Evolutionary conservation across 2,888 invertebrate genomes (phyloP).

Genomic region (Caenorhabditis zanzibari): DNA sequence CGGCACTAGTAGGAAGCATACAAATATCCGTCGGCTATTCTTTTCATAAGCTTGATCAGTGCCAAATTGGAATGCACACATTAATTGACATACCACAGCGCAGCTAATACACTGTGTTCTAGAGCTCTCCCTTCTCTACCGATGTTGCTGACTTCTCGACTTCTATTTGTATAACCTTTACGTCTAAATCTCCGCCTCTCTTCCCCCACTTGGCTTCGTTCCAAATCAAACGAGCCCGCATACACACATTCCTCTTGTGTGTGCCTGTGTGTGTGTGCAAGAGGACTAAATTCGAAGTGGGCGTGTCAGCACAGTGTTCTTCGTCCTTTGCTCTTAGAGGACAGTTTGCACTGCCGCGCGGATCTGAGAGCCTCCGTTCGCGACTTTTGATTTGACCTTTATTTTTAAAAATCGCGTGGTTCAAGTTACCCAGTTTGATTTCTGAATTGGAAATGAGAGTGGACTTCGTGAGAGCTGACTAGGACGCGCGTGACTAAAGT

Average conservation of each 20-base stretch:
- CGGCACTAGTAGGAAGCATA: constrained; percentile 12
- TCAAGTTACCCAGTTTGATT: neutral
- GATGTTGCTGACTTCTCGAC: constrained; percentile 54
- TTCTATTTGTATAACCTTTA: constrained; percentile 62
- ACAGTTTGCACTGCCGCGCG: constrained; percentile 32
- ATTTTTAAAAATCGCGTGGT: constrained; percentile 28
- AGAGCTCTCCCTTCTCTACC: constrained; percentile 42
- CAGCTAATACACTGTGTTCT: constrained; percentile 56
- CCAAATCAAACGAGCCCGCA: constrained; percentile 63
- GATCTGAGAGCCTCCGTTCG: constrained; percentile 11
- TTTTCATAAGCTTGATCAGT: constrained; percentile 54
- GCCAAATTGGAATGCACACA: constrained; percentile 60
- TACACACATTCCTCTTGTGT: constrained; percentile 59
- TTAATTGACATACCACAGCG: constrained; percentile 49
- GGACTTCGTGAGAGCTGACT: constrained; percentile 6
- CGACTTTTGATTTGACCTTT: neutral
- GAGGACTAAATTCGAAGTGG: constrained; percentile 45
- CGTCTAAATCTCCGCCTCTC: constrained; percentile 54
- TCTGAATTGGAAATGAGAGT: constrained; percentile 37
- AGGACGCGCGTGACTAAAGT: constrained; percentile 24
- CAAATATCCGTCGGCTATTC: constrained; percentile 48
- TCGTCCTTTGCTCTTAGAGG: constrained; percentile 51
- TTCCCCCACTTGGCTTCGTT: constrained; percentile 61
- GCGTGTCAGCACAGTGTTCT: constrained; percentile 50
- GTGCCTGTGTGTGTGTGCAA: constrained; percentile 43